phyloP scores from a whole-genome alignment of 2,797 vertebrate species.

The Gymnothorax reevesii region DNA sequence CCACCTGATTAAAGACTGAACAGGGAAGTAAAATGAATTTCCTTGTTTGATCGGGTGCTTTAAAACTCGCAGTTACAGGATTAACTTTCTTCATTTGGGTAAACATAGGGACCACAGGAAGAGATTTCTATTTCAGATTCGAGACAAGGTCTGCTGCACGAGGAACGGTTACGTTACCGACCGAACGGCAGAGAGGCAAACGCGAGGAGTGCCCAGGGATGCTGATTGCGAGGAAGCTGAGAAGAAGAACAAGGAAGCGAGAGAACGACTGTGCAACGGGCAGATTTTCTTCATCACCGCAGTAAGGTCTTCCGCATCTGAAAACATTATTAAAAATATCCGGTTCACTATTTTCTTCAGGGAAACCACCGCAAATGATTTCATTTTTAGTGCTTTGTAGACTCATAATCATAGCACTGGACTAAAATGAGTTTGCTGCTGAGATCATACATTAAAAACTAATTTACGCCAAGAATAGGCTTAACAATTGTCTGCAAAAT shows the following conservation, averaged over 20 bases:
- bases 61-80: background rate
- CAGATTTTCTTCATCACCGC: slow-evolving; percentile 78
- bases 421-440: no score
- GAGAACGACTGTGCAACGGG: slow-evolving; percentile 75
- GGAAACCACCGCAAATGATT: no score
- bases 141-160: slow-evolving; percentile 80
- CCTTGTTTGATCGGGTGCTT: background rate
- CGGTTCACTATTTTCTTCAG: no score
- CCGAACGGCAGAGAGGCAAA: slow-evolving; percentile 41
- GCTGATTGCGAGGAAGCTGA: background rate
- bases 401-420: no score
- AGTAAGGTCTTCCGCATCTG: slow-evolving; percentile 51
- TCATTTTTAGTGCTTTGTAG: no score
- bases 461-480: no score
- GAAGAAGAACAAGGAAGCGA: background rate
- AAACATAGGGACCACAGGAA: slow-evolving; percentile 63
- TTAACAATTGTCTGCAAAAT: no score
- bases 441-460: no score
- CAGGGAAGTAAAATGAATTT: background rate
- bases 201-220: background rate
- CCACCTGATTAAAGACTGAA: background rate
- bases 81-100: background rate
- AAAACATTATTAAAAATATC: no score
- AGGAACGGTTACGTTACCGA: slow-evolving; percentile 72
- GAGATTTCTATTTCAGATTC: slow-evolving; percentile 56